Base-by-base conservation (phyloP, 2,888 invertebrate species). In the Falcaria lacertinaria region DNA sequence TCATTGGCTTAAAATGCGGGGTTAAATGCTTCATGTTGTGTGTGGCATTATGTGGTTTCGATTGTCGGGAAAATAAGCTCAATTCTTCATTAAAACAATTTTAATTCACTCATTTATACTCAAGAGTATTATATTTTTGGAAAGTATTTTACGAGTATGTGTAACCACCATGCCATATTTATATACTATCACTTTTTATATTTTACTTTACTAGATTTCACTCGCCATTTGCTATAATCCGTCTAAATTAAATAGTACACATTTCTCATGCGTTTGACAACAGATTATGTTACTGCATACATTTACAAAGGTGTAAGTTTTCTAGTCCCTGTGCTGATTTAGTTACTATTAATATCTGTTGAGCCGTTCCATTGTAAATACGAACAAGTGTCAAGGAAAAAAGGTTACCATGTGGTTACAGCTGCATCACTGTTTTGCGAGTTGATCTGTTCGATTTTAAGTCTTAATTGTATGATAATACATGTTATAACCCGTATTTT, bases 301-400 rank as follows among this genome's bases (percentile, higher is more conserved):
- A 46, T 45, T 52, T 54, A 54, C 59, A 49, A 69, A 76, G 79
- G 76, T 79, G 76, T 74, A 66, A 74, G 71, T 77, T 74, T 74
- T 74, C 68, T 66, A 72, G 70, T 79, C 64, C 70, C 74, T 81
- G 84, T 82, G 83, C 75, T 77, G 76, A 77, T 76, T 80, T 68
- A 52, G 59, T 77, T 75, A 74, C 71, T 69, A 57, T 57, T 61
- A 60, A 57, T 64, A 57, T 67, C 53, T 64, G 54, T 60, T 58
- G 58, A 55, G 61, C 58, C 64, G 55, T 64, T 72, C 58, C 67
- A 71, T 83, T 89, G 87, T 88, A 86, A 86, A 86, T 89, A 87
- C 79, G 74, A 85, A 82, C 88, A 88, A 89, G 87, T 89, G 88
- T 86, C 58, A 80, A 85, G 74, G 79, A 74, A 78, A 82, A n/a